These are phyloP conservation scores for Onychomys arenicola DNA, from an alignment of 2,797 vertebrate species.

Conservation along the genomic window DNA sequence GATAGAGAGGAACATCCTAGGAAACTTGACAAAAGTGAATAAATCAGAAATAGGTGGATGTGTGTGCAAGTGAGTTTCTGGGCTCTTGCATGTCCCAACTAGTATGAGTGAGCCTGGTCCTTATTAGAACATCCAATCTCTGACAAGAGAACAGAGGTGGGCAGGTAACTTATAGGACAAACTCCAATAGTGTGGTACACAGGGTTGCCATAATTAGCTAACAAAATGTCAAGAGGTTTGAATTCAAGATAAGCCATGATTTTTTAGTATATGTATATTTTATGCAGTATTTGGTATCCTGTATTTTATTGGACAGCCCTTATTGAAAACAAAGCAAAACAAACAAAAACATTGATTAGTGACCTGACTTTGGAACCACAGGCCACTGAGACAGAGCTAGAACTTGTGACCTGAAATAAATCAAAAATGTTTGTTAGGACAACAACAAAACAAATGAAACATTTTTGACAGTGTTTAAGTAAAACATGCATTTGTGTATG, in stretches of 20 bases:
- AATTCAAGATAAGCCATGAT: background rate
- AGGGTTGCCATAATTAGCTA: background rate
- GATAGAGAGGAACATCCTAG: background rate
- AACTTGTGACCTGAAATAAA: background rate
- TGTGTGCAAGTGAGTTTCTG: background rate
- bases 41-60: background rate
- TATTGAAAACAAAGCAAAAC: background rate
- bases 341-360: background rate
- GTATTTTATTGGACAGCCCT: background rate
- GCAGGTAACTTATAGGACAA: background rate
- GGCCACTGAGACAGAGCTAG: background rate
- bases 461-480: background rate
- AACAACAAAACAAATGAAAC: conserved; percentile 13
- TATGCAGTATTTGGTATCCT: background rate
- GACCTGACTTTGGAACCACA: background rate
- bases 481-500: background rate
- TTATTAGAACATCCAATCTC: background rate
- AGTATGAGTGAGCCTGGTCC: background rate
- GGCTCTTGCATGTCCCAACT: background rate
- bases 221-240: background rate
- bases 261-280: background rate
- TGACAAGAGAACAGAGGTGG: background rate
- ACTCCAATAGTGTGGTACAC: background rate
- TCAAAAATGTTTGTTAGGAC: background rate
- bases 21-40: background rate